A percentile compares a stretch with the other conserved stretches of the same genome.
phyloP scores from a whole-genome alignment of 92 coral and sea anemone species.

The Phenganax stokvisi region DNA sequence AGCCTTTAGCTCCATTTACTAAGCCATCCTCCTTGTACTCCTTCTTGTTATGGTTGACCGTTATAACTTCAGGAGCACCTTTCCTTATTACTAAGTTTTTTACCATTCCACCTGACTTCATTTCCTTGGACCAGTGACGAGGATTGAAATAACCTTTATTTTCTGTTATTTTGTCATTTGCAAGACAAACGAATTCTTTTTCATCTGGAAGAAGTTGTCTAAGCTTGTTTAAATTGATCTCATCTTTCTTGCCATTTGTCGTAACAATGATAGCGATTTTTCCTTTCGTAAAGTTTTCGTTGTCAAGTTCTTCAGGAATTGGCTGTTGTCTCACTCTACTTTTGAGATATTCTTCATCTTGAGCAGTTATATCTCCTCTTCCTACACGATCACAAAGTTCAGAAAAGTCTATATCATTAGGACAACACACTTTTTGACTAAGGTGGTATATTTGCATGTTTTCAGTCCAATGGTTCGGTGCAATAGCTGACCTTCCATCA shows the following conservation, averaged over 20 bases:
- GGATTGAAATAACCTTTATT: slow-evolving; percentile 15
- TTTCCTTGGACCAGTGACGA: slow-evolving; percentile 1
- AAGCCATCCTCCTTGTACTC: slow-evolving; percentile 16
- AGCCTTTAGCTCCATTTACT: slow-evolving; percentile 25
- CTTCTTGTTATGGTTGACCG: slow-evolving; percentile 17
- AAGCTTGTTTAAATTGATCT: slow-evolving; percentile 2
- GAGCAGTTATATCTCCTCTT: not conserved
- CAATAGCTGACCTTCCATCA: slow-evolving; percentile 3
- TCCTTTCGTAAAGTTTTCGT: slow-evolving; percentile 13
- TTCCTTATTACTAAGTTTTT: slow-evolving; percentile 1
- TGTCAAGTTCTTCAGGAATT: slow-evolving; percentile 27
- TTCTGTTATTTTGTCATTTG: slow-evolving; percentile 11
- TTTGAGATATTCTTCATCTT: not conserved
- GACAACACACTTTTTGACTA: slow-evolving; percentile 11
- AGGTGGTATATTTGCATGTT: slow-evolving; percentile 6
- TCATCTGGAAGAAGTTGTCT: slow-evolving; percentile 17
- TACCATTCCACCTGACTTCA: slow-evolving; percentile 15
- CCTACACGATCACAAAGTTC: slow-evolving; percentile 29
- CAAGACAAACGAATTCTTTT: slow-evolving; percentile 15
- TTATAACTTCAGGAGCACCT: slow-evolving; percentile 16
- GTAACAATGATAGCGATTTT: slow-evolving; percentile 24
- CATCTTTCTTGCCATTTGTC: slow-evolving; percentile 14
- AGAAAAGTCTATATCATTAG: slow-evolving; percentile 13
- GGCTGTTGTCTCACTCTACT: slow-evolving; percentile 3
- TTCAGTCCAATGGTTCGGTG: slow-evolving; percentile 16